Conservation (phyloP, 1,140 invertebrate genomes). For the Anastrepha obliqua region DNA sequence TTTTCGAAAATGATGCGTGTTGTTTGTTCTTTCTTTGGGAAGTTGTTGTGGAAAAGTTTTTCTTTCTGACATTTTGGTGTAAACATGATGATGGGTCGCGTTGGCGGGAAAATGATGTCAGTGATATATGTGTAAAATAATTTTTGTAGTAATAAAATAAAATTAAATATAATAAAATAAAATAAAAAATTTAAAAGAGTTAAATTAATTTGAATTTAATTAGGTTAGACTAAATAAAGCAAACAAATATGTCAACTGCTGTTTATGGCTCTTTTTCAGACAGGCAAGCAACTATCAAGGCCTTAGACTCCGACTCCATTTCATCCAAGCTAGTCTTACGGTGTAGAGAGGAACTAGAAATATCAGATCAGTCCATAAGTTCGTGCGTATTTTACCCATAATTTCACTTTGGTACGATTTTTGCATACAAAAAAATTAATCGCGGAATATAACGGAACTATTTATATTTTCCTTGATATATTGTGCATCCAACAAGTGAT, state of each 20-base stretch:
- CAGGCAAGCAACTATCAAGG: too few relatives aligned
- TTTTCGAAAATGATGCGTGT: background rate
- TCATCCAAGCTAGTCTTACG: too few relatives aligned
- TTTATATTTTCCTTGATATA: too few relatives aligned
- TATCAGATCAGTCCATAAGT: too few relatives aligned
- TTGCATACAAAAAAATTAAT: too few relatives aligned
- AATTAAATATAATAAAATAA: background rate
- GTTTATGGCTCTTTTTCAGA: too few relatives aligned
- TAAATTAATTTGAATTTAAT: background rate
- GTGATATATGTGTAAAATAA: background rate
- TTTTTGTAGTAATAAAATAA: background rate
- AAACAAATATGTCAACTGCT: background rate
- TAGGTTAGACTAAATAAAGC: background rate
- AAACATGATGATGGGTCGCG: background rate
- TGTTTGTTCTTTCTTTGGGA: background rate
- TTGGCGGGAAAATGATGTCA: slow-evolving; percentile 21
- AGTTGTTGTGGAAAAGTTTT: background rate
- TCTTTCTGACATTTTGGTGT: background rate
- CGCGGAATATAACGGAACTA: too few relatives aligned
- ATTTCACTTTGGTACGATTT: too few relatives aligned
- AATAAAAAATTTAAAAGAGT: background rate
- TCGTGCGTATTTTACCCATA: too few relatives aligned
- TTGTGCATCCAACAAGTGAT: too few relatives aligned
- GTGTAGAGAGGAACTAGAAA: too few relatives aligned
- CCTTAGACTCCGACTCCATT: too few relatives aligned